Conservation (phyloP, 1,140 invertebrate genomes). For the Capitella teleta region DNA sequence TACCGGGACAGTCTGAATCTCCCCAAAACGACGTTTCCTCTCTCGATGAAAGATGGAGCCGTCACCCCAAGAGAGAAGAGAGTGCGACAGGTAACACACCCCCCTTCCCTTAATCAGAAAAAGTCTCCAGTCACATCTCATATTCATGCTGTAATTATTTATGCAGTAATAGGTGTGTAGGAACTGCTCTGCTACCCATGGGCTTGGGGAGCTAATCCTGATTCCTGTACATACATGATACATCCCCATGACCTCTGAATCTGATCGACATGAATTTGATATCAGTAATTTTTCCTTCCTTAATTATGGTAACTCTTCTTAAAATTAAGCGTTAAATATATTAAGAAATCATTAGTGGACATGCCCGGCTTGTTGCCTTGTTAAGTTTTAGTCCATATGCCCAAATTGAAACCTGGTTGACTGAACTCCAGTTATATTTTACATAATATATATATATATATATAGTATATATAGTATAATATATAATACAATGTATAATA, state of each 20-base stretch:
- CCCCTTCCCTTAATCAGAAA: neutral
- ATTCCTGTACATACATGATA: neutral
- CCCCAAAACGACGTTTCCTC: constrained; percentile 57
- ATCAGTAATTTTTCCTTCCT: neutral
- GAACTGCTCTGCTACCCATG: neutral
- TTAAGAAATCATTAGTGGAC: too few relatives aligned
- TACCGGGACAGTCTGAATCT: constrained; percentile 50
- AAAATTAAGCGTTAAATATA: neutral
- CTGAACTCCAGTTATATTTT: neutral
- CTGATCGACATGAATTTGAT: neutral
- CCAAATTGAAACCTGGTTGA: neutral
- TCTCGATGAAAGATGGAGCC: constrained; percentile 48
- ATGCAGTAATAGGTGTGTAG: neutral
- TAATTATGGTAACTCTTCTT: neutral
- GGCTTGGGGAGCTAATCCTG: neutral
- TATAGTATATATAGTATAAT: too few relatives aligned
- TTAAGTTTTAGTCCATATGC: too few relatives aligned
- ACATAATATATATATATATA: too few relatives aligned
- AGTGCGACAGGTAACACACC: constrained; percentile 43
- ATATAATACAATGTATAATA: too few relatives aligned
- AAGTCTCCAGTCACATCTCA: neutral
- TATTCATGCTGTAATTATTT: neutral
- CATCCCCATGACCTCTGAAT: neutral
- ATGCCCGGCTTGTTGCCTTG: too few relatives aligned
- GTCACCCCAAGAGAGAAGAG: constrained; percentile 50